These are phyloP conservation scores for Morphnarchus princeps DNA, from an alignment of 2,113 vertebrate genomes.

Conservation along the genomic window DNA sequence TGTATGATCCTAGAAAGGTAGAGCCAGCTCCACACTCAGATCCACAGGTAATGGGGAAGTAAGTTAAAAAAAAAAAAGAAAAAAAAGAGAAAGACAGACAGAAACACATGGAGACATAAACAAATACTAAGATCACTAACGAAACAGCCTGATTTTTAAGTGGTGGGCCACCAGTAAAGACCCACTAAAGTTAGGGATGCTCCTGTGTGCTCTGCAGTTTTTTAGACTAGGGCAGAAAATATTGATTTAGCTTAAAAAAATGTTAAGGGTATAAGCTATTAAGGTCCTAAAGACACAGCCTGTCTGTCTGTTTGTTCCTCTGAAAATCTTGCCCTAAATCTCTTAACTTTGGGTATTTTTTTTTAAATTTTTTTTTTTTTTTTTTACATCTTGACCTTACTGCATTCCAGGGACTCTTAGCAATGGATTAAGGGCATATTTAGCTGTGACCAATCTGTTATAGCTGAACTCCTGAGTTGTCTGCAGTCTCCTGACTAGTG, in stretches of 20 bases:
- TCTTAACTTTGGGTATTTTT: background rate
- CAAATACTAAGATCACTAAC: background rate
- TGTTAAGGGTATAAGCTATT: background rate
- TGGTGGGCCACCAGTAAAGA: background rate
- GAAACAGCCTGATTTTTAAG: background rate
- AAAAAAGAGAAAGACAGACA: background rate
- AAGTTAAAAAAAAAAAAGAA: background rate
- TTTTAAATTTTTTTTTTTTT: too few species aligned
- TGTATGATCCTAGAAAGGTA: background rate
- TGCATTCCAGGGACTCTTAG: constrained; percentile 22
- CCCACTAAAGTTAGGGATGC: background rate
- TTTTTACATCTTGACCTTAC: background rate
- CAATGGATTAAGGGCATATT: constrained; percentile 10
- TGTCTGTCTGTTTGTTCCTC: background rate
- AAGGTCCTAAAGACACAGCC: background rate
- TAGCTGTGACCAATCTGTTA: background rate
- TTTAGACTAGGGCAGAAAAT: background rate
- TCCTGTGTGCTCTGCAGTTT: background rate
- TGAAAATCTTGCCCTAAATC: background rate
- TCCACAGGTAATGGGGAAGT: background rate
- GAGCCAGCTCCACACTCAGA: background rate
- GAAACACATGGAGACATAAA: background rate
- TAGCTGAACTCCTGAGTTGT: background rate
- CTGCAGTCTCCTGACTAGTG: background rate
- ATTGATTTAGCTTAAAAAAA: background rate